A percentile compares a stretch with the other conserved stretches of the same genome.
Evolutionary conservation across 1,140 invertebrate species (phyloP).

Genomic region (Drosophila willistoni): DNA sequence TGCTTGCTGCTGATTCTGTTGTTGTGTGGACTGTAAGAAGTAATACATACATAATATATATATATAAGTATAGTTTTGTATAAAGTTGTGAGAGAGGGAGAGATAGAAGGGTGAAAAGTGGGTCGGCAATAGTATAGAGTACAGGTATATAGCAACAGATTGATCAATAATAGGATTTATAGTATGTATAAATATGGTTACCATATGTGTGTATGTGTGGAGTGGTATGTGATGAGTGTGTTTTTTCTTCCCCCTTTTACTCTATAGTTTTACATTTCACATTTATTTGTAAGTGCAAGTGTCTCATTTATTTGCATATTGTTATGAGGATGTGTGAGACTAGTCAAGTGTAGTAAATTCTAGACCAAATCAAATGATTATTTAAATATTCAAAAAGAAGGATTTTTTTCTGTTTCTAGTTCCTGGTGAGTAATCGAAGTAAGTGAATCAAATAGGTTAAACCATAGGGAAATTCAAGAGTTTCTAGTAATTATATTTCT

Average conservation of each 20-base stretch:
- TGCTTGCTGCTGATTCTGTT: constrained; percentile 81
- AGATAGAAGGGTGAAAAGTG: neutral
- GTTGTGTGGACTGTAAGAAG: constrained; percentile 81
- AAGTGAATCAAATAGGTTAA: too few relatives aligned
- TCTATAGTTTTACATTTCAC: neutral
- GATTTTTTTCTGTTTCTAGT: too few relatives aligned
- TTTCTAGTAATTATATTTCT: too few relatives aligned
- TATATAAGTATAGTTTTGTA: constrained; percentile 50
- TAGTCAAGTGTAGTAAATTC: constrained; percentile 26
- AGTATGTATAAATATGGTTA: neutral
- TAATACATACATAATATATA: constrained; percentile 58
- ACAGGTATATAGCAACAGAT: constrained; percentile 29
- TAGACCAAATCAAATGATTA: constrained; percentile 28
- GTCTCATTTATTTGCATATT: neutral
- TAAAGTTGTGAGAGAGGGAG: constrained; percentile 1
- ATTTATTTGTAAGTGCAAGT: neutral
- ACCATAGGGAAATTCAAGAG: too few relatives aligned
- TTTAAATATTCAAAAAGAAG: neutral
- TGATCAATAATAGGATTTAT: constrained; percentile 33
- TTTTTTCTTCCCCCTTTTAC: neutral
- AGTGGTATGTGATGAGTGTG: neutral
- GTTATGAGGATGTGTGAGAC: neutral
- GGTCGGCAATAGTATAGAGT: constrained; percentile 10
- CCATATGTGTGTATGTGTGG: neutral
- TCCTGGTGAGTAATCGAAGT: too few relatives aligned